phyloP scores from a whole-genome alignment of 2,797 vertebrate genomes.

The Stomatorhinus walkeri region DNA sequence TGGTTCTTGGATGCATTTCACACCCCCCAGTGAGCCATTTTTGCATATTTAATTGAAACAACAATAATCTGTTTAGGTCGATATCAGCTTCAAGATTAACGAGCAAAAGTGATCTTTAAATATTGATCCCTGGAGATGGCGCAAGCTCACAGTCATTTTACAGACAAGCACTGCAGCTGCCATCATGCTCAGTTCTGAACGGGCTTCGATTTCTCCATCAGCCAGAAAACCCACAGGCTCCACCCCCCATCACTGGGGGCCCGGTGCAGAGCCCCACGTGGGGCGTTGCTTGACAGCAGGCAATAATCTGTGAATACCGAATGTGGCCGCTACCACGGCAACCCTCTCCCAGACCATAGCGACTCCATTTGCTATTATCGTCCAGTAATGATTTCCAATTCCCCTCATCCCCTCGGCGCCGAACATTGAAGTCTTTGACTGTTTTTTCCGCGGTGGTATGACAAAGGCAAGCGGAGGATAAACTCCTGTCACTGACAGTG shows the following conservation, averaged over 20 bases:
- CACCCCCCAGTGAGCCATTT: neutral
- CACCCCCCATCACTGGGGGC: neutral
- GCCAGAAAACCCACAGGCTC: neutral
- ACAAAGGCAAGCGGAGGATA: neutral
- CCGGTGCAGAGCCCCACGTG: neutral
- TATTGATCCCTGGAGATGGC: neutral
- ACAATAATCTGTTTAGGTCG: neutral
- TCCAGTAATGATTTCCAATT: constrained; percentile 18
- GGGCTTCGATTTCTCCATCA: neutral
- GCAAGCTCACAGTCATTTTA: neutral
- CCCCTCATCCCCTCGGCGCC: neutral
- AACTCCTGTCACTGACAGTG: neutral
- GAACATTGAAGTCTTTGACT: constrained; percentile 11
- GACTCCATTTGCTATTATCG: neutral
- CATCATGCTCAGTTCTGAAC: neutral
- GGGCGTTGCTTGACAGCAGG: neutral
- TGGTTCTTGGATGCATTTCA: neutral
- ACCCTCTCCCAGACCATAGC: neutral
- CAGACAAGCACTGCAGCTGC: neutral
- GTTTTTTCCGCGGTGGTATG: neutral
- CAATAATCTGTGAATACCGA: neutral
- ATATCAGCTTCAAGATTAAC: neutral
- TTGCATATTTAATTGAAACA: neutral
- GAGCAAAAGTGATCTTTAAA: neutral
- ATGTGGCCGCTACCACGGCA: neutral